Evolutionary conservation across 2,888 invertebrate genomes (phyloP), one percentile per base, ranked within the genome.

Genomic region (Nezara viridula): DNA sequence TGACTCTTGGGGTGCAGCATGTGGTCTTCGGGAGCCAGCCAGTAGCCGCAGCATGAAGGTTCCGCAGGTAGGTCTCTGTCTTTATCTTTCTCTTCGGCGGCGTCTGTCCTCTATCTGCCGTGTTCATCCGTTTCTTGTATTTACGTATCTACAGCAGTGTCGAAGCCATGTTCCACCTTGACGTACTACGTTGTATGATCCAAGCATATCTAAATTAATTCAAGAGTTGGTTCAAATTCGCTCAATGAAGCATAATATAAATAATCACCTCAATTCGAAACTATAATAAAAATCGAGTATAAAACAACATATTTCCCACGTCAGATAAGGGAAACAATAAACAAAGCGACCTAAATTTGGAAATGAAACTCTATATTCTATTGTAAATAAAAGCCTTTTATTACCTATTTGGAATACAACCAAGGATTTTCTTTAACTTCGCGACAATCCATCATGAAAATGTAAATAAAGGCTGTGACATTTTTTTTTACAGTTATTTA

Each of bases 1-100:
- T 88, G 88, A 77, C 88, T 77, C 81, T 81, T 73, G 14, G 66
- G 81, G 81, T 81, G 81, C 81, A 81, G 81, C 81, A 81, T 81
- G 81, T 81, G 81, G 40, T 81, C 81, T 81, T 81, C 81, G 81
- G n/a, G 81, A 81, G 81, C 16, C 81, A 44, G 40, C 81, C 81
- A 81, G 81, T 81, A 81, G 81, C 81, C 40, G 24, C 44, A 81
- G 24, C 47, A 81, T 81, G 81, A 40, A 14, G 81, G 81, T n/a
- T 81, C 81, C 81, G 44, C 81, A 81, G 81, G 81, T 81, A 81
- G 44, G 81, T 81, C 81, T 81, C 44, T 44, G 4, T 12, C 81
- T 81, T n/a, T 47, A 44, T 81, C 81, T 44, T 2, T 12, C 1
- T 77, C 40, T 40, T 77, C 77, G 40, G 77, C 40, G n/a, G n/a